phyloP scores from a whole-genome alignment of 2,113 vertebrate species.

The Ceyx margarethae region DNA sequence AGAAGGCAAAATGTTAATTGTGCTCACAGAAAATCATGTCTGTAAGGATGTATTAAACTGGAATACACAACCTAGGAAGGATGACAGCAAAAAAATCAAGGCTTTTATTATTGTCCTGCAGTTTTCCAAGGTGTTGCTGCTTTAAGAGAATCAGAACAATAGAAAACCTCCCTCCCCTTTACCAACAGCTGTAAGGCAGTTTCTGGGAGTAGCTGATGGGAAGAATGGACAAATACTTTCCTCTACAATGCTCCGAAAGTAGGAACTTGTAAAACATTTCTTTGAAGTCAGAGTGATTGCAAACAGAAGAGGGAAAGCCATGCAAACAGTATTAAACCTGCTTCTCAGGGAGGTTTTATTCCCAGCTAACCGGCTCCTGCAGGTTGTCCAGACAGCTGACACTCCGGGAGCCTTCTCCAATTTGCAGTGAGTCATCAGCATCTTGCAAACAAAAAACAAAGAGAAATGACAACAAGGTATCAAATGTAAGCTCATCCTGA shows the following conservation, averaged over 20 bases:
- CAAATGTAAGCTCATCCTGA: background rate
- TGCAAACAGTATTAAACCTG: background rate
- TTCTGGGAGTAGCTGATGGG: background rate
- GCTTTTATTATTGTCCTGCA: background rate
- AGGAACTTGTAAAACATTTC: background rate
- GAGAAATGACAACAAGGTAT: background rate
- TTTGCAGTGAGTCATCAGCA: background rate
- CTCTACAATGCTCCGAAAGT: background rate
- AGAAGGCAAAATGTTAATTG: slow-evolving; percentile 11
- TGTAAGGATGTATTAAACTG: background rate
- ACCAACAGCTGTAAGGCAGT: background rate
- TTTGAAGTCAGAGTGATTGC: background rate
- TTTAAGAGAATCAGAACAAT: background rate
- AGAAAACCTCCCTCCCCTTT: background rate
- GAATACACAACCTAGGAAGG: background rate
- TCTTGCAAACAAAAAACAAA: background rate
- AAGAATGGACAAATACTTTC: background rate
- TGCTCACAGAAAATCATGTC: background rate
- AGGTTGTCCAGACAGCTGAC: slow-evolving; percentile 7
- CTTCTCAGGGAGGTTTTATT: background rate
- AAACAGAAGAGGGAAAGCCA: background rate
- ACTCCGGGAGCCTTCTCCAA: background rate
- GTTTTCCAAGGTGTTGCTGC: background rate
- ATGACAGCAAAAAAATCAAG: background rate
- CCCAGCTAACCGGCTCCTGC: background rate